Evolutionary conservation across 35 echinoderm and acorn worm species (phyloP), one percentile per base, ranked within the genome.

Genomic region (Apostichopus japonicus): DNA sequence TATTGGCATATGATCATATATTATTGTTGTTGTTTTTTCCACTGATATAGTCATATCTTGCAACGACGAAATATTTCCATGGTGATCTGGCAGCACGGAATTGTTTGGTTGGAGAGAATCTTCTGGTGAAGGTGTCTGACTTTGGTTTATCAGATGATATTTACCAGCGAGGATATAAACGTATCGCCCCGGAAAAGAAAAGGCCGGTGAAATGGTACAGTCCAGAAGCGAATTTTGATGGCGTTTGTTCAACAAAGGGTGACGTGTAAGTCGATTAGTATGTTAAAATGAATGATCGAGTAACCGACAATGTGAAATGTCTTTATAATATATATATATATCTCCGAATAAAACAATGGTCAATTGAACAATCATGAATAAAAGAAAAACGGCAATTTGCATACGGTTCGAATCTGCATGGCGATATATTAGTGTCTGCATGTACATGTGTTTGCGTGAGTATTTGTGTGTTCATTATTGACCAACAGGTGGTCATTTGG

Each of bases 141-240:
- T 98, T 98, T 61, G 96, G 96, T 71, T 79, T 98, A 54, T 92
- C 96, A 33, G 93, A 94, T 59, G 96, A 98, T 65, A 95, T 95
- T 23, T 98, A 98, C 62, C 83, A 86, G 80, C 86, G 78, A 21
- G 96, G 93, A 24, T 95, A 92, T 63, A 95, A 92, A 53, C 89
- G 90, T 8, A 87, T 98, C 6, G 76, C 94, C 14, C 82, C 92
- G 25, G 92, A 95, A 86, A 87, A 84, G 62, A 95, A 95, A 78
- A 56, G 96, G 72, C 88, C 96, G 24, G 90, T 98, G 1, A 98
- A 98, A 53, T 98, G 96, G 96, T 95, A 96, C 79, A 98, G 96
- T 87, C 86, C 95, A 14, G 96, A 98, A 89, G 93, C 96, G 5
- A 98, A 98, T 78, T 65, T 92, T 6, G 77, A 90, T 14, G 94